Base-by-base conservation (phyloP, 2,888 invertebrate species). In the Euclidia mi region DNA sequence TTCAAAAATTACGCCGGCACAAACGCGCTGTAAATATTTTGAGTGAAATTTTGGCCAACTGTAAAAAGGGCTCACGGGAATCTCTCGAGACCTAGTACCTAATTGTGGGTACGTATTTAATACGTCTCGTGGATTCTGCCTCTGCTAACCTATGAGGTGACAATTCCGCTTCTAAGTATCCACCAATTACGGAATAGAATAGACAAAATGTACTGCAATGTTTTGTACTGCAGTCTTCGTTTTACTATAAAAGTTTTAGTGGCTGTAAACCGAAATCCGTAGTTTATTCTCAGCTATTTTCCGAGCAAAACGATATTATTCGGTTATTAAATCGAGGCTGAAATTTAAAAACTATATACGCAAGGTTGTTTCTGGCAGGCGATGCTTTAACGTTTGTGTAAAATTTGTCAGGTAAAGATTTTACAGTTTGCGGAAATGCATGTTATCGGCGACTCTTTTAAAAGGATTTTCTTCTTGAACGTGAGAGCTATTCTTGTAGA, bases 1-100 rank as follows among this genome's bases (percentile, higher is more conserved):
- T 80, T 78, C 65, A 61, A 71, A 73, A 82, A 82, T 81, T 78
- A 71, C 77, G 73, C 69, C 49, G 48, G 59, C 62, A 61, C 65
- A 75, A 74, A 66, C 68, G 57, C 41, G 53, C 41, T 63, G 63
- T 71, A 69, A 81, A 78, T 71, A 70, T 75, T 80, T 77, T 76
- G 71, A 74, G 74, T 62, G 68, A 57, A 58, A 68, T 71, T 71
- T 74, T 60, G 60, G 55, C 60, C 68, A 56, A 66, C 67, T 64
- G 68, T 76, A 77, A 80, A 81, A 82, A 71, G 73, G 77, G 66
- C 68, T 79, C 59, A 67, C 51, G 56, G 44, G 58, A 67, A 71
- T 72, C 73, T 69, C 73, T 41, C 11, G 72, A 70, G 71, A 64
- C 62, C 63, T 68, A 61, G 66, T 56, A 67, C 56, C 47, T 72